Percentiles rank a stretch among this genome's conserved stretches.
Conservation (phyloP, 2,113 vertebrate genomes). For the Maccullochella peelii region DNA sequence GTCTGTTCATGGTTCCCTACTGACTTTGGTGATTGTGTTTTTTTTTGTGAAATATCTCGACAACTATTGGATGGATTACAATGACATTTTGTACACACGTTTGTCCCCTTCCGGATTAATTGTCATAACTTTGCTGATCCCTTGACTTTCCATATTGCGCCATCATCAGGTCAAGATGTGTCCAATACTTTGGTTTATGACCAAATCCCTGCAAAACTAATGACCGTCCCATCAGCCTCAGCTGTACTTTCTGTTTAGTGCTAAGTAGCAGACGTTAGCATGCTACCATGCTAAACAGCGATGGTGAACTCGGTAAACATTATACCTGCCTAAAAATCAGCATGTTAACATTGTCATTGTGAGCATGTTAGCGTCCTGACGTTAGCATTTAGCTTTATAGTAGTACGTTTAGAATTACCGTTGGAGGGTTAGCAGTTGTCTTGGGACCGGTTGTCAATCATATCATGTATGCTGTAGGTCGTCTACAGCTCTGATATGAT, state of each 20-base stretch:
- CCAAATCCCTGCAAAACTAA: too few relatives aligned
- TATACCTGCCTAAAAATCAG: background rate
- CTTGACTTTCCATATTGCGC: background rate
- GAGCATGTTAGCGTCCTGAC: background rate
- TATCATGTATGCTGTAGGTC: background rate
- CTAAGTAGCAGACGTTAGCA: background rate
- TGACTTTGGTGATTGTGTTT: background rate
- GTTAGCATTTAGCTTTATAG: background rate
- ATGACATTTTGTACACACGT: background rate
- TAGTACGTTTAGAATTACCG: background rate
- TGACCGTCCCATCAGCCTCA: too few relatives aligned
- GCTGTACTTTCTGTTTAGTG: background rate
- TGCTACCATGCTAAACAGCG: background rate
- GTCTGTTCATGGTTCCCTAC: background rate
- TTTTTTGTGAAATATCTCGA: background rate
- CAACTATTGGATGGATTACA: background rate
- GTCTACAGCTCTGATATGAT: background rate
- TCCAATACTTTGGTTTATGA: background rate
- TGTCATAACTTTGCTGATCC: background rate
- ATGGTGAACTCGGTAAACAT: background rate
- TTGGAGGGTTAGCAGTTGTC: background rate
- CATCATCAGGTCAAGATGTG: background rate
- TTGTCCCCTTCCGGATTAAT: background rate
- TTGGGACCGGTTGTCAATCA: background rate
- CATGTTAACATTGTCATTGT: background rate